Conservation (phyloP, 2,797 vertebrate genomes). For the Paedocypris micromegethes region DNA sequence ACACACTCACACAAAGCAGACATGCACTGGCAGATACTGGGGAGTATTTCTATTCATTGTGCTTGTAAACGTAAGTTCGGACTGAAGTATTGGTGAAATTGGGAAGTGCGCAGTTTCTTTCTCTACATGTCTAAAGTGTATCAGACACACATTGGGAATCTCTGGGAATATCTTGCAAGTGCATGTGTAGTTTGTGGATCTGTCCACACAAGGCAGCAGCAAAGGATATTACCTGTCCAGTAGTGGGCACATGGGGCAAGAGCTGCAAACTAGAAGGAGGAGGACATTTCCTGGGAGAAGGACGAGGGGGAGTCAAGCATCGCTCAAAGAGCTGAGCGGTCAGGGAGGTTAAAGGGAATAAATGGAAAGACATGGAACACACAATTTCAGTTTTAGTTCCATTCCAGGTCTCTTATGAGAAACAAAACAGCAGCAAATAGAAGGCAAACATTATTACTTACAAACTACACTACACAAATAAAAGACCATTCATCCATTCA, state of each 20-base stretch:
- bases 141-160: not conserved
- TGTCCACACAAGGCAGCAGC: constrained; percentile 58
- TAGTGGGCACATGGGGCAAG: constrained; percentile 58
- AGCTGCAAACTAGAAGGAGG: constrained; percentile 53
- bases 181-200: constrained; percentile 31
- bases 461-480: too few species aligned
- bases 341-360: constrained; percentile 10
- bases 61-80: not conserved
- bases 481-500: too few species aligned
- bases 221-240: constrained; percentile 75
- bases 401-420: not conserved
- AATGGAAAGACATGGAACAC: constrained; percentile 2
- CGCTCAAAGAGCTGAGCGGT: constrained; percentile 64
- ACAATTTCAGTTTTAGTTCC: constrained; percentile 15
- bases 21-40: constrained; percentile 20
- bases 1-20: constrained; percentile 3
- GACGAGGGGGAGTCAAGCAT: constrained; percentile 36
- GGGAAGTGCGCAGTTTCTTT: too few species aligned
- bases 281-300: constrained; percentile 49
- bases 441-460: too few species aligned
- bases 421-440: too few species aligned
- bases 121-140: too few species aligned
- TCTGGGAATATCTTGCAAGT: not conserved
- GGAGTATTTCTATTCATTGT: not conserved
- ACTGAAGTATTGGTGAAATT: too few species aligned